A percentile compares a stretch with the other conserved stretches of the same genome.
Evolutionary conservation across 2,888 invertebrate genomes (phyloP).

Genomic region (Oligia strigilis): DNA sequence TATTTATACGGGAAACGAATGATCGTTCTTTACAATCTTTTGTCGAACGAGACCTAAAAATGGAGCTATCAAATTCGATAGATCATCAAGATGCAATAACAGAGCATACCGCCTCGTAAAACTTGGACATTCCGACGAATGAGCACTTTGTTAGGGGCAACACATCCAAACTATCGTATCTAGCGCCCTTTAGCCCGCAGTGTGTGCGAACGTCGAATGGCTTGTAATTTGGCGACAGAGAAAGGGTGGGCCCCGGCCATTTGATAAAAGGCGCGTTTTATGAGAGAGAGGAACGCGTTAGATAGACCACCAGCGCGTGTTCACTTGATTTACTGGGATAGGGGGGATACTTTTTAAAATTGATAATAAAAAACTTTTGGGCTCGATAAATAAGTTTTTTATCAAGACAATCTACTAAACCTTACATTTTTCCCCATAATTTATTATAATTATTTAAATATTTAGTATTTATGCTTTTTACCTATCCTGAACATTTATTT

Average conservation of each 20-base stretch:
- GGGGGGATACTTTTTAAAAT: constrained; percentile 15
- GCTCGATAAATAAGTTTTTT: not conserved
- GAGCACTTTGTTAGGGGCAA: constrained; percentile 57
- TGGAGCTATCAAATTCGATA: constrained; percentile 25
- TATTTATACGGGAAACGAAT: constrained; percentile 3
- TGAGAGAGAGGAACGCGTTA: constrained; percentile 68
- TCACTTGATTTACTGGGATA: constrained; percentile 46
- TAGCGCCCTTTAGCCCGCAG: constrained; percentile 67
- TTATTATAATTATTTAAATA: not conserved
- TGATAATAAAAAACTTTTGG: not conserved
- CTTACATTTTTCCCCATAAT: too few species aligned
- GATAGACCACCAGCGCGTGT: constrained; percentile 50
- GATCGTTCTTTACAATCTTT: not conserved
- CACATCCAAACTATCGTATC: constrained; percentile 59
- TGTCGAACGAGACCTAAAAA: constrained; percentile 14
- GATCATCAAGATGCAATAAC: constrained; percentile 54
- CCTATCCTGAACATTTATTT: not conserved
- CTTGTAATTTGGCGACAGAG: constrained; percentile 83
- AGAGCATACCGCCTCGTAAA: constrained; percentile 49
- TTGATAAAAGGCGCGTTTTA: constrained; percentile 81
- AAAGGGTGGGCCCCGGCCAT: constrained; percentile 81
- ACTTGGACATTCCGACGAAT: constrained; percentile 40
- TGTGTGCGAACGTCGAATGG: constrained; percentile 74
- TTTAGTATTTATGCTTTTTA: not conserved
- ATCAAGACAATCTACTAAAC: not conserved